A percentile compares a stretch with the other conserved stretches of the same genome.
Evolutionary conservation across 2,113 vertebrate genomes (phyloP).

Genomic region (Corydoras sp.): DNA sequence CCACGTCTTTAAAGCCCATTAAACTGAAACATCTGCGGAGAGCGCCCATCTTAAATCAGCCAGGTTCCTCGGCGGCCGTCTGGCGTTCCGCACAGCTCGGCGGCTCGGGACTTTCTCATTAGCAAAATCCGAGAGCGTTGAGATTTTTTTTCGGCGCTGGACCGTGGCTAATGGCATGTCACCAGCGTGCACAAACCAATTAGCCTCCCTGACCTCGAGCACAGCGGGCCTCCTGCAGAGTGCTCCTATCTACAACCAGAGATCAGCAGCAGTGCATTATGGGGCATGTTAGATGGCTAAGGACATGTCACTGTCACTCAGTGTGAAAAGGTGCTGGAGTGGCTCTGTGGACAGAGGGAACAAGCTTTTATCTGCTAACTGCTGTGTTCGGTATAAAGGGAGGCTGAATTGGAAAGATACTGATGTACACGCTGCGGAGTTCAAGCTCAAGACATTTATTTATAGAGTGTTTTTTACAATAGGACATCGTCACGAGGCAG

Average conservation of each 20-base stretch:
- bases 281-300: background rate
- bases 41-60: no score
- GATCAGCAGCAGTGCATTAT: slow-evolving; percentile 17
- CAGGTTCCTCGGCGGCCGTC: background rate
- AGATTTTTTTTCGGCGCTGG: background rate
- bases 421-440: no score
- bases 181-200: background rate
- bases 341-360: background rate
- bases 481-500: no score
- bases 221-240: background rate
- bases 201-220: background rate
- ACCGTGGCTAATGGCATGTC: background rate
- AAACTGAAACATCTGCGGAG: no score
- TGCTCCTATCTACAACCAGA: slow-evolving; percentile 3
- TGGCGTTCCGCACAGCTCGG: background rate
- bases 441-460: no score
- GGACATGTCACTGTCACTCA: background rate
- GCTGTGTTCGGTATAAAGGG: no score
- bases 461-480: no score
- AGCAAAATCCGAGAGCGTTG: background rate
- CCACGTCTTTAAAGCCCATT: no score
- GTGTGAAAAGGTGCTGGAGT: background rate
- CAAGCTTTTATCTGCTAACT: no score
- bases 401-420: no score
- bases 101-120: background rate